Percentiles rank a stretch among this genome's conserved stretches.
Evolutionary conservation across 2,113 vertebrate species (phyloP).

Genomic region (Trinectes maculatus): DNA sequence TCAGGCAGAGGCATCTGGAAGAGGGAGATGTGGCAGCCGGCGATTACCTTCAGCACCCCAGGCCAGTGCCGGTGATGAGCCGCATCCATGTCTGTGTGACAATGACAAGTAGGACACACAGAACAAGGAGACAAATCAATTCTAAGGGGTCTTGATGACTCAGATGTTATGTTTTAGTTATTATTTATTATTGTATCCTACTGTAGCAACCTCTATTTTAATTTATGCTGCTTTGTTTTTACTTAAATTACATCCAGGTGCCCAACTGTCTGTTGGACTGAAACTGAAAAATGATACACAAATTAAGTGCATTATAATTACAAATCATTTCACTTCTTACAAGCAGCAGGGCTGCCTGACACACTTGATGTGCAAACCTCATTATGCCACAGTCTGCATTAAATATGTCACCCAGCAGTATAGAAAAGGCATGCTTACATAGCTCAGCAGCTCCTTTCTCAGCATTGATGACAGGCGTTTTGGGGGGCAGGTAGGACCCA

Average conservation of each 20-base stretch:
- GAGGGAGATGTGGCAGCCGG: constrained; percentile 97
- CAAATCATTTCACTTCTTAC: constrained; percentile 44
- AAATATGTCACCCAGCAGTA: constrained; percentile 8
- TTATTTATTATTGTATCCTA: no score
- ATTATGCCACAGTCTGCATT: constrained; percentile 16
- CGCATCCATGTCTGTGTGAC: constrained; percentile 88
- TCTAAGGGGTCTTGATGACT: neutral
- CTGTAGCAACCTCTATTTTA: neutral
- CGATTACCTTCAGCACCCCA: constrained; percentile 91
- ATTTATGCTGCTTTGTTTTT: constrained; percentile 20
- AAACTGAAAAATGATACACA: constrained; percentile 29
- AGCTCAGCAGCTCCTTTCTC: constrained; percentile 91
- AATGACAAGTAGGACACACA: constrained; percentile 9
- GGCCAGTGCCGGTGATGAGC: constrained; percentile 98
- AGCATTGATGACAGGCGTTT: constrained; percentile 85
- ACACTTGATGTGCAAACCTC: constrained; percentile 9
- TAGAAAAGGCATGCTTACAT: constrained; percentile 79
- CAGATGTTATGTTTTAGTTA: no score
- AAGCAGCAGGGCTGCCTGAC: constrained; percentile 1
- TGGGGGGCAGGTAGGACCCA: constrained; percentile 93
- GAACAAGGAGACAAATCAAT: constrained; percentile 6
- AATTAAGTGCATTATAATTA: constrained; percentile 52
- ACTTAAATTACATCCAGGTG: constrained; percentile 40
- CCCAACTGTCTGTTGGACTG: constrained; percentile 20
- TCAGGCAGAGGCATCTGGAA: constrained; percentile 96